These are phyloP conservation scores for Otus sunia DNA, from an alignment of 2,113 vertebrate genomes.

Conservation along the genomic window DNA sequence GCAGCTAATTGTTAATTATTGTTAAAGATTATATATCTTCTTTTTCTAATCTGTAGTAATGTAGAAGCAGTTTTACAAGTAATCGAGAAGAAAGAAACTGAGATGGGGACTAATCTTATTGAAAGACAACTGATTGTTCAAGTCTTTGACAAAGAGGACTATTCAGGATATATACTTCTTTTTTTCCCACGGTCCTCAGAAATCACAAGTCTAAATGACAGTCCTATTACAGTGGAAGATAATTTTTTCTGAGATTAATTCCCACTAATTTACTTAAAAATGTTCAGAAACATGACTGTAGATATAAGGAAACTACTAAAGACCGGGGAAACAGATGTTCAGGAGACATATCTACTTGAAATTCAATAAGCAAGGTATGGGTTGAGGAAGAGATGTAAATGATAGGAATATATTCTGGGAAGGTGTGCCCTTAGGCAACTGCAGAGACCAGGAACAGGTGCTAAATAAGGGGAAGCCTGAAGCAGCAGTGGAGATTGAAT, in stretches of 20 bases:
- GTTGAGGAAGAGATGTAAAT: not conserved
- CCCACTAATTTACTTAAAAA: not conserved
- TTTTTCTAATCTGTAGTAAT: not conserved
- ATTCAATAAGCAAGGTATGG: not conserved
- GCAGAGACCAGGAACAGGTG: not conserved
- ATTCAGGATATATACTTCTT: not conserved
- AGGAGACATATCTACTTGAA: not conserved
- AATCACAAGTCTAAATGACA: not conserved
- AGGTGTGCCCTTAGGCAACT: not conserved
- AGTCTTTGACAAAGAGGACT: not conserved
- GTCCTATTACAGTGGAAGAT: not conserved
- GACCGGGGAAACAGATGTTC: not conserved
- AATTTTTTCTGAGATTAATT: not conserved
- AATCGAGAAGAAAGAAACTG: not conserved
- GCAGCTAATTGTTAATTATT: not conserved
- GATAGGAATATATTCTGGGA: not conserved
- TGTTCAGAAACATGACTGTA: not conserved
- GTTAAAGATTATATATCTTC: not conserved
- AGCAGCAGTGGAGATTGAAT: not conserved
- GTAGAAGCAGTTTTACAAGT: not conserved
- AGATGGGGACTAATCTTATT: not conserved
- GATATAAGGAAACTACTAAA: not conserved
- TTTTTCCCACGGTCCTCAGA: not conserved
- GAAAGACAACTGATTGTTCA: not conserved
- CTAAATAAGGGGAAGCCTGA: not conserved